These are phyloP conservation scores for Cyphomyrus discorhynchus DNA, from an alignment of 2,113 vertebrate species.

Conservation along the genomic window DNA sequence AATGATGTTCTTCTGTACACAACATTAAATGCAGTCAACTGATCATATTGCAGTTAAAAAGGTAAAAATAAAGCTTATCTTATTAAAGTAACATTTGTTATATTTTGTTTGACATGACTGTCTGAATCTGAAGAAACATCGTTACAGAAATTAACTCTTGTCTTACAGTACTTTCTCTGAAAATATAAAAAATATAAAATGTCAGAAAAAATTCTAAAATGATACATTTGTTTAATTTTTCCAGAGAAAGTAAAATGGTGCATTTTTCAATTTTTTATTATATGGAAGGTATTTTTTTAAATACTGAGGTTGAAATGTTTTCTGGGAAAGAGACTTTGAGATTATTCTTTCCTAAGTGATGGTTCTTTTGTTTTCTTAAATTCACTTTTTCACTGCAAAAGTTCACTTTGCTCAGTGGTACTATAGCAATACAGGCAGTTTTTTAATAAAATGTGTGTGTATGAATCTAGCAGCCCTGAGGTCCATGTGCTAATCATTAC, in stretches of 20 bases:
- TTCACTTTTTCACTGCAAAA: not conserved
- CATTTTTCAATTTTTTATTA: not conserved
- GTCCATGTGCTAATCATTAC: not conserved
- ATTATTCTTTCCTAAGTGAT: not conserved
- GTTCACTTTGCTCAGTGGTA: not conserved
- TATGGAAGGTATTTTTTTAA: not conserved
- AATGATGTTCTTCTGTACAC: not conserved
- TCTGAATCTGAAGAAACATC: not conserved
- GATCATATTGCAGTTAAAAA: not conserved
- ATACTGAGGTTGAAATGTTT: not conserved
- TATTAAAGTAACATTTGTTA: not conserved
- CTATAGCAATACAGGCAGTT: not conserved
- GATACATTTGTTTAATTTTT: not conserved
- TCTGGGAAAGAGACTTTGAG: not conserved
- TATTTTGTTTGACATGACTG: not conserved
- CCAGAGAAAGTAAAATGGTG: not conserved
- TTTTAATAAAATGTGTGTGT: not conserved
- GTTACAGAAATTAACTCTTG: not conserved
- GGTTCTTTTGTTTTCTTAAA: not conserved
- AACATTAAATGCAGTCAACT: not conserved
- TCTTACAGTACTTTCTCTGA: not conserved
- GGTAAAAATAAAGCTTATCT: not conserved
- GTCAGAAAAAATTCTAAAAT: not conserved
- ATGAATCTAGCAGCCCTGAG: not conserved
- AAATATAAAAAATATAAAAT: not conserved